Evolutionary conservation across 2,797 vertebrate genomes (phyloP), one percentile per base, ranked within the genome.

Genomic region (Ctenopoma multispine): DNA sequence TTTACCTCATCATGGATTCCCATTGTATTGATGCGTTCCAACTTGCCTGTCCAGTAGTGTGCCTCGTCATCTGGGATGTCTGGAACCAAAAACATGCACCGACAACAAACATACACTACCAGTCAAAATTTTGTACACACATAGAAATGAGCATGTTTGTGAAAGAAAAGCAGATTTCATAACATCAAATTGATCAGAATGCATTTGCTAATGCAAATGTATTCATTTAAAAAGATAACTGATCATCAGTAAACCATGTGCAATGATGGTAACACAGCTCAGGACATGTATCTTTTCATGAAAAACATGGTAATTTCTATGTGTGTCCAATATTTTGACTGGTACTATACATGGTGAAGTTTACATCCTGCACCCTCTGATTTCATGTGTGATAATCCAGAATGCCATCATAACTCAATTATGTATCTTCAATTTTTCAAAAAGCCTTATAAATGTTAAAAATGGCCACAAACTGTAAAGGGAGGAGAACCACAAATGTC

Each of bases 31-130:
- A 99, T 95, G 85, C 93, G 94, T 55, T 97, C 96, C 77, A 99
- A 90, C 89, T 97, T 98, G 67, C 94, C 94, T 9, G 97, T 96
- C 98, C 97, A 99, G 77, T 98, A 98, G 86, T 94, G 95, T 7
- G 97, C 98, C 86, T 99, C 98, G 31, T 99, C 97, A 80, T 99
- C 97, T 62, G 98, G 98, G 76, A 99, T 99, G 92, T 99, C 98
- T 99, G 79, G 29, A n/a, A 70, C 3, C 10, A 24, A 78, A 34
- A 70, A 69, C 6, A 59, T 3, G 15, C 20, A 81, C 5, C 65
- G 57, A 63, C 36, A 78, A 69, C 29, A 79, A 56, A 70, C 13
- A 66, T 24, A 51, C n/a, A n/a, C n/a, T n/a, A n/a, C n/a, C n/a
- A n/a, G n/a, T n/a, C n/a, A n/a, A n/a, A n/a, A n/a, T n/a, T n/a